Percentiles rank a stretch among this genome's conserved stretches.
These are phyloP conservation scores for Synodontis membranacea DNA, from an alignment of 2,113 vertebrate genomes.

Conservation along the genomic window DNA sequence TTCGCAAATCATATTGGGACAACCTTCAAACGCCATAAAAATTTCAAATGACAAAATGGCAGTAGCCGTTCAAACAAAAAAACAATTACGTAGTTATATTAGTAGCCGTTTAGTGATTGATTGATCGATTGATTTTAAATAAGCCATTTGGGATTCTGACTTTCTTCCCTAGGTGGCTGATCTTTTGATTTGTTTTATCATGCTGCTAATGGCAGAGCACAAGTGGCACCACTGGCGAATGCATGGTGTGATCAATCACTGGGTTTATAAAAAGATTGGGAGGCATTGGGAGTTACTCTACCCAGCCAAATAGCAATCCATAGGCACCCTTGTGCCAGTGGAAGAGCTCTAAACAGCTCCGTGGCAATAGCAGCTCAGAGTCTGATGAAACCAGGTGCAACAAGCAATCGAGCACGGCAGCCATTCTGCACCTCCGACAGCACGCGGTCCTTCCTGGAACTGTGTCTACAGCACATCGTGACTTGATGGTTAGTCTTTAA, in stretches of 20 bases:
- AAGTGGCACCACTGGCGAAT: constrained; percentile 8
- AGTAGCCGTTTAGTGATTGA: background rate
- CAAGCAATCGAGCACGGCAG: background rate
- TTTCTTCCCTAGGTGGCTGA: background rate
- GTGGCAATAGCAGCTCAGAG: constrained; percentile 24
- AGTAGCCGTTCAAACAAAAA: background rate
- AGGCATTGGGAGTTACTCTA: constrained; percentile 33
- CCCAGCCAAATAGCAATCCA: constrained; percentile 27
- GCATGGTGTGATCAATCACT: constrained; percentile 39
- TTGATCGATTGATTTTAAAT: background rate
- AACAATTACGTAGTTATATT: background rate
- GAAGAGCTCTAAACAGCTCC: constrained; percentile 40
- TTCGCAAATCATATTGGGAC: background rate
- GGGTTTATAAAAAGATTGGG: constrained; percentile 45
- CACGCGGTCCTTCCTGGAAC: background rate
- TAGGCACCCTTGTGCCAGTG: constrained; percentile 33
- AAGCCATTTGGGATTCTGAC: background rate
- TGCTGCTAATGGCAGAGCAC: constrained; percentile 14
- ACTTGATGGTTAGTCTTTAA: background rate
- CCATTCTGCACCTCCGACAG: constrained; percentile 14
- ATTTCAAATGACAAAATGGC: background rate
- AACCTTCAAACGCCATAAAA: background rate
- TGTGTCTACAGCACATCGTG: background rate
- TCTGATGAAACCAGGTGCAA: constrained; percentile 45
- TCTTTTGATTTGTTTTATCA: constrained; percentile 12